Conservation (phyloP, 2,113 vertebrate genomes). For the Myrmecophaga tridactyla region DNA sequence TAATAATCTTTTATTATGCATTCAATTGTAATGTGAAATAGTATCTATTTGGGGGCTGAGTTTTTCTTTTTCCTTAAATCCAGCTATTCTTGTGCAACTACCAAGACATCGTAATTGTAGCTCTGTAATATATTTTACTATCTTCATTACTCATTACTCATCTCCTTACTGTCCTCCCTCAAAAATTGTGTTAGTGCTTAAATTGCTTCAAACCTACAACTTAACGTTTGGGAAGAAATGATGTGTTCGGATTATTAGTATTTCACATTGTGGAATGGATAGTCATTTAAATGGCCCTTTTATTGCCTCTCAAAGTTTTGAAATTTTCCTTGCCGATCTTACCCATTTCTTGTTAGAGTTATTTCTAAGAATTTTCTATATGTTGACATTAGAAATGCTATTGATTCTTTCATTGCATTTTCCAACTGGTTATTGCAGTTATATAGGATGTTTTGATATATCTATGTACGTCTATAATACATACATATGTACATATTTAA, state of each 20-base stretch:
- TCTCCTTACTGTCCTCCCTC: background rate
- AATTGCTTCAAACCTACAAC: background rate
- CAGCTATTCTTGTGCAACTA: slow-evolving; percentile 12
- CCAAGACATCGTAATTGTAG: background rate
- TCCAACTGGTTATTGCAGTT: background rate
- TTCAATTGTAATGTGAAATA: background rate
- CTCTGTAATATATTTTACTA: slow-evolving; percentile 3
- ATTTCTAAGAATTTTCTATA: background rate
- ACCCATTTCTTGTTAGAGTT: background rate
- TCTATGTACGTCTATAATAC: background rate
- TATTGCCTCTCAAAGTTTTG: background rate
- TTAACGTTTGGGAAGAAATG: background rate
- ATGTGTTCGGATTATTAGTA: background rate
- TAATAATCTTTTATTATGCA: slow-evolving; percentile 16
- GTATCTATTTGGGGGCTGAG: background rate
- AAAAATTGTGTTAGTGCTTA: background rate
- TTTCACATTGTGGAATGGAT: background rate
- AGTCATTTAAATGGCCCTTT: background rate
- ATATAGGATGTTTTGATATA: background rate
- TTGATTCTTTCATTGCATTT: slow-evolving; percentile 10
- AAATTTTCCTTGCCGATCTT: background rate
- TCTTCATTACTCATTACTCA: background rate
- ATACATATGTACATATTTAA: background rate
- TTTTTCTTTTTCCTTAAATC: slow-evolving; percentile 37
- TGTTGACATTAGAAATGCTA: background rate